Conservation (phyloP, 2,113 vertebrate species). For the Pseudonaja textilis region DNA sequence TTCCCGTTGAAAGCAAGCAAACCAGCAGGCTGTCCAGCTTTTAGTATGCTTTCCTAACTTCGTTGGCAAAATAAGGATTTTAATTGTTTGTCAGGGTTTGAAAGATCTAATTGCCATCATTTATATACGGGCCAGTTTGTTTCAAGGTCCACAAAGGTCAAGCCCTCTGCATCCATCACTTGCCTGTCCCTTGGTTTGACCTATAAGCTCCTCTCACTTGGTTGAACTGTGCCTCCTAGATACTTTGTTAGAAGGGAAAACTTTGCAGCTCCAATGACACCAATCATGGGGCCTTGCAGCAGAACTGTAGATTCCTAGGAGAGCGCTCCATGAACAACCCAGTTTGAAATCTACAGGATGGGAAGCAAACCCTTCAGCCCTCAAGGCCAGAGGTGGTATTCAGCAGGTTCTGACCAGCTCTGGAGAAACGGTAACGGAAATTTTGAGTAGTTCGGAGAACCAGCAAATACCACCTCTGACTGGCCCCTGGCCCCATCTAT, state of each 20-base stretch:
- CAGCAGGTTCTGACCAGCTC: too few relatives aligned
- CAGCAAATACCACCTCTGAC: too few relatives aligned
- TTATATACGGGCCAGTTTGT: constrained; percentile 55
- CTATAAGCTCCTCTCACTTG: background rate
- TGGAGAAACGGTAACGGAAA: too few relatives aligned
- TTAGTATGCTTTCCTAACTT: constrained; percentile 71
- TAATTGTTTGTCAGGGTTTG: constrained; percentile 65
- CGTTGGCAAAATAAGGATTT: constrained; percentile 76
- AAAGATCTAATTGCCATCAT: constrained; percentile 68
- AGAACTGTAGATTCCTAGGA: background rate
- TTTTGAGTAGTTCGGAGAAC: too few relatives aligned
- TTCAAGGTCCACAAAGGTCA: constrained; percentile 56
- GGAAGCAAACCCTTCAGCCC: background rate
- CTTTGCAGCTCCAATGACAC: background rate
- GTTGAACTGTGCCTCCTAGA: background rate
- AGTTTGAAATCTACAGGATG: background rate
- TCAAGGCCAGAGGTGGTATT: background rate
- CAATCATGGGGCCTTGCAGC: background rate
- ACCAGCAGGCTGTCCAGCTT: constrained; percentile 56
- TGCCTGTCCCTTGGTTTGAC: constrained; percentile 1
- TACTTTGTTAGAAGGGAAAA: background rate
- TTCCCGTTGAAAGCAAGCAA: constrained; percentile 39
- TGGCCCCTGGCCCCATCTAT: too few relatives aligned
- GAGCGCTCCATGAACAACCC: background rate
- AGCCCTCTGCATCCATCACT: constrained; percentile 33